Evolutionary conservation across 23 tunicate genomes (phyloP).

Genomic region (Halocynthia aurantium): DNA sequence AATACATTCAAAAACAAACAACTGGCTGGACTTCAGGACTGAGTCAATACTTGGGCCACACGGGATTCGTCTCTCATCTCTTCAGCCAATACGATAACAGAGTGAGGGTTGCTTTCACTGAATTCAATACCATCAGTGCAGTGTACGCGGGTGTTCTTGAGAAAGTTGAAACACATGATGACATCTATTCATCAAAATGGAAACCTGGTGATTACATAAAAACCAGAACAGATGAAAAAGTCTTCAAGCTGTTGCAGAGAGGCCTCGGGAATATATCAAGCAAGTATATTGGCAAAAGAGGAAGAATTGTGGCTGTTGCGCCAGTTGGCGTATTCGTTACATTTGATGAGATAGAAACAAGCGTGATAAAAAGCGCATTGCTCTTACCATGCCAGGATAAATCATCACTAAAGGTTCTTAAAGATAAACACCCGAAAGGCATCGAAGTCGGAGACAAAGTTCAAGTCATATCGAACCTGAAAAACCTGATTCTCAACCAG

Average conservation of each 20-base stretch:
- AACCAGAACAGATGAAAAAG: not conserved
- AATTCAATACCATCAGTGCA: not conserved
- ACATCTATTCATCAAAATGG: not conserved
- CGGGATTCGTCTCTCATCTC: not conserved
- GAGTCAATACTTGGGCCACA: not conserved
- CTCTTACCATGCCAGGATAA: slow-evolving; percentile 11
- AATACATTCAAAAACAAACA: not conserved
- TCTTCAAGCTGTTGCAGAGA: not conserved
- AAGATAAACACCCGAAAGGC: not conserved
- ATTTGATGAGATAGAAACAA: not conserved
- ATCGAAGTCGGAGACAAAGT: slow-evolving; percentile 4
- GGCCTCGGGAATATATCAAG: slow-evolving; percentile 7
- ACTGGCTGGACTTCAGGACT: slow-evolving; percentile 10
- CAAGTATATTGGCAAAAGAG: not conserved
- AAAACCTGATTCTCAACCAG: slow-evolving; percentile 3
- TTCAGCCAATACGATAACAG: not conserved
- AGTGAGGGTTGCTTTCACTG: not conserved
- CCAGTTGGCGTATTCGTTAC: slow-evolving; percentile 1
- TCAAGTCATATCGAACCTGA: not conserved
- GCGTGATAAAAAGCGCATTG: not conserved
- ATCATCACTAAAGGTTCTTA: not conserved
- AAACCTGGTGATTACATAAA: slow-evolving; percentile 12
- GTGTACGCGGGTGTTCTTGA: slow-evolving; percentile 15
- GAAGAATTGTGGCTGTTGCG: slow-evolving; percentile 17
- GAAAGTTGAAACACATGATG: slow-evolving; percentile 1